A percentile compares a stretch with the other conserved stretches of the same genome.
Evolutionary conservation across 2,113 vertebrate species (phyloP).

Genomic region (Cynoglossus semilaevis): DNA sequence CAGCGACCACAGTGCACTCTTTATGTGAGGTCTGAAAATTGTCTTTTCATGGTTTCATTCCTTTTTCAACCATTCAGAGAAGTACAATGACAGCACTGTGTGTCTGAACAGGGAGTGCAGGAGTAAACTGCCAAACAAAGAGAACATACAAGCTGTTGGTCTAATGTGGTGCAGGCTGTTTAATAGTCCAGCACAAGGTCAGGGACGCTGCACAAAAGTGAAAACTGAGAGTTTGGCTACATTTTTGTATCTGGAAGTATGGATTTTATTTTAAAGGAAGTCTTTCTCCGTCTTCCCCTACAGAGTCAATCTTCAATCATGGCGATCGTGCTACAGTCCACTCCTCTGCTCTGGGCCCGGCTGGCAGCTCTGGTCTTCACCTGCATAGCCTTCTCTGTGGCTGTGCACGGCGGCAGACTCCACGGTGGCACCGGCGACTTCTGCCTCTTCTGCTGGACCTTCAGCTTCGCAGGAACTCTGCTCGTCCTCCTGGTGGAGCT

Average conservation of each 20-base stretch:
- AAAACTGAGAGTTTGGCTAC: not conserved
- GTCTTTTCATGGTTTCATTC: slow-evolving; percentile 32
- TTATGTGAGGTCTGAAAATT: slow-evolving; percentile 36
- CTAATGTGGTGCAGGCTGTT: slow-evolving; percentile 12
- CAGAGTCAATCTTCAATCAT: slow-evolving; percentile 49
- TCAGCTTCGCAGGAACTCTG: slow-evolving; percentile 83
- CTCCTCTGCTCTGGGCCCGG: slow-evolving; percentile 80
- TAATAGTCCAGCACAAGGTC: slow-evolving; percentile 7
- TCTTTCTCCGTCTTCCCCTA: not conserved
- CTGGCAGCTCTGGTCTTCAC: slow-evolving; percentile 79
- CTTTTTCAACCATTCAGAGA: slow-evolving; percentile 33
- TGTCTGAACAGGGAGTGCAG: slow-evolving; percentile 10
- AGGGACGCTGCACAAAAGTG: not conserved
- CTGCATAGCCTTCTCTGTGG: slow-evolving; percentile 86
- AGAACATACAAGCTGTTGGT: slow-evolving; percentile 7
- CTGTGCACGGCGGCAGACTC: slow-evolving; percentile 68
- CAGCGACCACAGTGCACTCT: slow-evolving; percentile 34
- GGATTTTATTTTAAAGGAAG: not conserved
- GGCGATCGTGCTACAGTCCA: slow-evolving; percentile 74
- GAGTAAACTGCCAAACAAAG: not conserved
- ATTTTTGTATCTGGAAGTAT: not conserved
- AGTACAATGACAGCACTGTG: slow-evolving; percentile 50
- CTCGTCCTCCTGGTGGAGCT: slow-evolving; percentile 84
- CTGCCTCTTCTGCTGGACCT: slow-evolving; percentile 89
- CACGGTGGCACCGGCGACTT: slow-evolving; percentile 68